These are phyloP conservation scores for Jaculus jaculus DNA, from an alignment of 2,113 vertebrate species.

Conservation along the genomic window DNA sequence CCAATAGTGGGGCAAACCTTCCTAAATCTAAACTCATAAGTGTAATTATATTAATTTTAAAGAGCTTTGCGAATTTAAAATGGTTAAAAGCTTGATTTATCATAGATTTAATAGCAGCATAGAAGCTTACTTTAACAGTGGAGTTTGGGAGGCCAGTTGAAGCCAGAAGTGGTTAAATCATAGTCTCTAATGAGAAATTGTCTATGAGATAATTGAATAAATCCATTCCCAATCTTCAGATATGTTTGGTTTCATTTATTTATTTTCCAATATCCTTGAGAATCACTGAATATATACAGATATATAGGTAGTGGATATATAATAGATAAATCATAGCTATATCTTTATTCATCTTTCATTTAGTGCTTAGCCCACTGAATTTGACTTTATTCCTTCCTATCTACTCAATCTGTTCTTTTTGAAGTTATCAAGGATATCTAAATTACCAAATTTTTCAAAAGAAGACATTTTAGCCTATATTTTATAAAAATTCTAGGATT, in stretches of 20 bases:
- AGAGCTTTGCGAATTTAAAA: neutral
- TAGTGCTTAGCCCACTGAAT: neutral
- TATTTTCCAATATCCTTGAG: neutral
- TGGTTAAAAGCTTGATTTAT: neutral
- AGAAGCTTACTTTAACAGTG: neutral
- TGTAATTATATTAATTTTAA: conserved; percentile 7
- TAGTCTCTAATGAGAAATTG: neutral
- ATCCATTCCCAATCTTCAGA: neutral
- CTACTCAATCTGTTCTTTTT: neutral
- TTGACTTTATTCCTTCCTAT: neutral
- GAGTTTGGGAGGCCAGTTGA: neutral
- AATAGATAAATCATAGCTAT: too few species aligned
- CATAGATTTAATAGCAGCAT: neutral
- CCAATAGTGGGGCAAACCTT: neutral
- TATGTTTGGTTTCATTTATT: neutral
- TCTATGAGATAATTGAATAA: neutral
- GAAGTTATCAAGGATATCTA: neutral
- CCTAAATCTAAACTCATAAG: neutral
- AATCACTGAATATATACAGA: neutral
- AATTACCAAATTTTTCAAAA: neutral
- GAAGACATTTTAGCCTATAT: neutral
- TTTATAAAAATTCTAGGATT: neutral
- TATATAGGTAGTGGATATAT: too few species aligned
- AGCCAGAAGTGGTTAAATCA: neutral
- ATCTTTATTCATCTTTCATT: conserved; percentile 15